Evolutionary conservation across 2,113 vertebrate species (phyloP), one percentile per base, ranked within the genome.

Genomic region (Hydropotes inermis): DNA sequence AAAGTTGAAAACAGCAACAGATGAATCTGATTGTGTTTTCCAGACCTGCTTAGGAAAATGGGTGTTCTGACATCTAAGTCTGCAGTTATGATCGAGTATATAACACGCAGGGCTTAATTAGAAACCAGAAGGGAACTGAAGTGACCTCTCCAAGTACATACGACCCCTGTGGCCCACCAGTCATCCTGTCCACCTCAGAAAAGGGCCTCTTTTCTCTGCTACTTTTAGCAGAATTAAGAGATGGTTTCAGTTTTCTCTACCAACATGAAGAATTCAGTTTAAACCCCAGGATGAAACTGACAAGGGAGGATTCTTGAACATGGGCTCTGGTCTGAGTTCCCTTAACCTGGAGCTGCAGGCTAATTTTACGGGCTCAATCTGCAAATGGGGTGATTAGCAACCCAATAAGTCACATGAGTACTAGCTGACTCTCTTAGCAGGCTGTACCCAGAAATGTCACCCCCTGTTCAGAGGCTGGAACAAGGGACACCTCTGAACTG

Each of bases 221-320:
- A 64, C 57, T 61, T 90, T 58, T 30, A 91, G 30, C 50, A 84
- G 82, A 93, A 91, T 81, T 89, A 76, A n/a, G 21, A 93, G 91
- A 81, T 76, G 57, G 57, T 76, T 60, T 81, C 70, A 0, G 8
- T 79, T 96, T 92, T 70, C 25, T 87, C 70, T 76, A 87, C 70
- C 52, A 89, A 64, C 70, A 81, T 50, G 64, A 91, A 91, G 89
- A 92, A 92, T 87, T 95, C 83, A 45, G n/a, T 93, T 84, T 91
- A 86, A 95, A 83, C 28, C 54, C 82, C 82, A 91, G n/a, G 67
- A 96, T 89, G 83, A 83, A 83, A 55, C 27, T 54, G 97, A 96
- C 70, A 89, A 88, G 55, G 54, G 9, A 67, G n/a, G 13, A 2
- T 50, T 92, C 92, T 88, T 95, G 92, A 89, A 89, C 58, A 58